Evolutionary conservation across 2,888 invertebrate genomes (phyloP), one percentile per base, ranked within the genome.

Genomic region (Schizaphis graminum): DNA sequence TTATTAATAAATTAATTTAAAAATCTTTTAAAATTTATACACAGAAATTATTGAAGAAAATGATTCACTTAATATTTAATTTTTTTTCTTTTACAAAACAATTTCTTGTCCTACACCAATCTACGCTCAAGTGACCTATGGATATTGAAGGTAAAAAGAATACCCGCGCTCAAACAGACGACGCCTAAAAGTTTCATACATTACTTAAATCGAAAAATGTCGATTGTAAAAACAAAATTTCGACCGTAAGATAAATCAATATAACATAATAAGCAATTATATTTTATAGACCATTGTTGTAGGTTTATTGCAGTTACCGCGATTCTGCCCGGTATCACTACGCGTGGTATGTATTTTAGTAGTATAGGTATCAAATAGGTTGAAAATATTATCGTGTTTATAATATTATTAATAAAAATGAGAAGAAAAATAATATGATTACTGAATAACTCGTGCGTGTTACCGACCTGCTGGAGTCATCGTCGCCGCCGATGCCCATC

Each of bases 401-500:
- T 53, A 21, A 21, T 53, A 53, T 5, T 21, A 53, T 8, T 13
- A 11, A 49, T 49, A 49, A 49, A 49, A 49, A 49, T 1, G 10
- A 53, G 21, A 53, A 21, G 5, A 53, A 21, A 53, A 21, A 53
- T 4, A 53, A 53, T 53, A 53, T 53, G 16, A 53, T 53, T 10
- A 28, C 21, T 35, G 67, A 16, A 35, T 21, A 77, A 35, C 77
- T 35, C 35, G 35, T 8, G 77, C 21, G 35, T 24, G 35, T 77
- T 77, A 77, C 85, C 61, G 90, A 94, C 93, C 93, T 94, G 93
- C 93, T 94, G 49, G 93, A 94, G 41, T 94, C 93, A 61, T 90
- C 93, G 85, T 94, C 93, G 90, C 93, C 93, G 93, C 93, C 93
- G 90, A 90, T 85, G 86, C 86, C 67, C 90, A 67, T 93, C 93